Evolutionary conservation across 2,797 vertebrate species (phyloP), one percentile per base, ranked within the genome.

Genomic region (Emys orbicularis): DNA sequence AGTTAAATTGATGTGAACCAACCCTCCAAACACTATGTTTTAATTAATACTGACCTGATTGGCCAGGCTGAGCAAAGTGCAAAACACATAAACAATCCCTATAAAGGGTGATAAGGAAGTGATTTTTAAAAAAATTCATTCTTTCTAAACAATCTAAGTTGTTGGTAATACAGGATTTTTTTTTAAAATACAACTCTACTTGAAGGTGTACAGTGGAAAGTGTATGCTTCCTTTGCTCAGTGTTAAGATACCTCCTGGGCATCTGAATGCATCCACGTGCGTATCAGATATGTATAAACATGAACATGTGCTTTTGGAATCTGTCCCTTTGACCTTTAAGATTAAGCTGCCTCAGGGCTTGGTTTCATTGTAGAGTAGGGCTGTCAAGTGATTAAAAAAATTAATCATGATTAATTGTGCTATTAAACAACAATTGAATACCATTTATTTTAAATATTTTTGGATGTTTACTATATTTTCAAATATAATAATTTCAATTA

Each of bases 131-230:
- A 16, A 21, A 68, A 68, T 5, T 21, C 34, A 37, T 68, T 2
- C 2, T 9, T 23, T 57, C 29, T 41, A 31, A 74, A 74, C 47
- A 59, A n/a, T 65, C 3, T 19, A 16, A 37, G 21, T 90, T 72
- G 16, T 83, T 72, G 8, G 10, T 34, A 44, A 72, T 41, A 27
- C 4, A 12, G 15, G 87, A 19, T 52, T n/a, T 11, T 49, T 53
- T 80, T 47, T 47, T 4, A 12, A 53, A 47, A 10, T 5, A 53
- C 0, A 1, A 12, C 16, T 15, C 6, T 34, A 31, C n/a, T 16
- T 72, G 19, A 37, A 19, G 23, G n/a, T 41, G n/a, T 68, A 37
- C 18, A 65, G 19, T 9, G 65, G 65, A 37, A 68, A n/a, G 37
- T 37, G 18, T 37, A 37, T n/a, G 9, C n/a, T 68, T n/a, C 6